Conservation (phyloP, 2,888 invertebrate species). For the Chrysotoxum bicinctum region DNA sequence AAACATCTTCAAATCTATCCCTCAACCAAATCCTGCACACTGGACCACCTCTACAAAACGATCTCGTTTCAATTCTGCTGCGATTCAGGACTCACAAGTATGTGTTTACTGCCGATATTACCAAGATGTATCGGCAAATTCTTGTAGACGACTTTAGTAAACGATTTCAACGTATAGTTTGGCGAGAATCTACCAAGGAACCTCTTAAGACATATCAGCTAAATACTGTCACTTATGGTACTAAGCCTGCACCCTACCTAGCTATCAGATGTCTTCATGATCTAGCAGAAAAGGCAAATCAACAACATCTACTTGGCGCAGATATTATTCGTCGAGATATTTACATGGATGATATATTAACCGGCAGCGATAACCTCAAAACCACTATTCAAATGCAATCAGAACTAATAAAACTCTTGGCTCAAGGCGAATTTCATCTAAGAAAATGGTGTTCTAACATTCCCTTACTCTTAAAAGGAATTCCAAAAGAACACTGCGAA, state of each 20-base stretch:
- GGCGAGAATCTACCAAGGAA: background rate
- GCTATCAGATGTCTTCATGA: too few relatives aligned
- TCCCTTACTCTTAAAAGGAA: background rate
- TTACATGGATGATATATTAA: background rate
- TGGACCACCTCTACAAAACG: background rate
- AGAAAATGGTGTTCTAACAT: background rate
- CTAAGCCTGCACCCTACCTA: too few relatives aligned
- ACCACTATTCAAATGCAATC: background rate
- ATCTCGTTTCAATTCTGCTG: too few relatives aligned
- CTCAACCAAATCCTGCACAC: background rate
- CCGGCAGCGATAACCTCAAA: background rate
- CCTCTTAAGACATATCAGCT: background rate
- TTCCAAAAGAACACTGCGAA: background rate
- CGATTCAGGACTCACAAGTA: too few relatives aligned
- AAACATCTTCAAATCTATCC: too few relatives aligned
- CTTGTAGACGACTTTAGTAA: slow-evolving; percentile 15
- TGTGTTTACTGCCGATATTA: background rate
- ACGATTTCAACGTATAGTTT: slow-evolving; percentile 9
- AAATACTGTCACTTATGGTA: too few relatives aligned
- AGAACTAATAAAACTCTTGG: background rate
- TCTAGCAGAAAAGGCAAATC: too few relatives aligned
- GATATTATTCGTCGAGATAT: too few relatives aligned
- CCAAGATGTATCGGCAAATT: slow-evolving; percentile 24
- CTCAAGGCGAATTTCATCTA: background rate
- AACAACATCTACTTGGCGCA: too few relatives aligned